Base-by-base conservation (phyloP, 2,113 vertebrate genomes). In the Paralichthys olivaceus region DNA sequence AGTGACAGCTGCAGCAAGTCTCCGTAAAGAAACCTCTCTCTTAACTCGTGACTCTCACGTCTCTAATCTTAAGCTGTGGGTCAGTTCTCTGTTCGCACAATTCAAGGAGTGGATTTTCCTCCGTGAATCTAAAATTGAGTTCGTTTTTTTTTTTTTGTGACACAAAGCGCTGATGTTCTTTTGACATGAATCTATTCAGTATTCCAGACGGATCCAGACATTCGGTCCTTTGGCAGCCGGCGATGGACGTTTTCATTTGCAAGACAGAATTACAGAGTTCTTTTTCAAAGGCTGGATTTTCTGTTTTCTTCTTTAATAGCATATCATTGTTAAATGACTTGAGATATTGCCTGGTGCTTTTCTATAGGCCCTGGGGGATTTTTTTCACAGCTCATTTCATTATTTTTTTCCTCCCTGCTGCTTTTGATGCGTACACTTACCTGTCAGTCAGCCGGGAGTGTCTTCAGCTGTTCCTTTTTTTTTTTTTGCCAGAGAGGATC, bases 291-390 rank as follows among this genome's bases (percentile, higher is more conserved):
- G 77, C 47, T 66, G 61, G 67, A 13, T 76, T 79, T 81, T 83
- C 84, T 71, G 79, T 84, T 84, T 81, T 68, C 69, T 43, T 49
- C 68, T 67, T 79, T 79, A 85, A 87, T 84, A 77, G 62, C 62
- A 32, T 84, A 83, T 88, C 69, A 85, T 84, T 82, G 70, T 88
- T 73, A 86, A 76, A 88, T 82, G 82, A 77, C 72, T 77, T 19
- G 68, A 79, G 79, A 79, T 84, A 45, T 70, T 51, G 78, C 73
- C 69, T 55, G 51, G 69, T 80, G 83, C 28, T 75, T 63, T 45
- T 72, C 74, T 51, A 17, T 40, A 43, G 75, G 54, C 74, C 74
- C 83, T 2, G 51, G 54, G 81, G 62, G 79, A 66, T 67, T 75
- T 49, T 47, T 72, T 69, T 79, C 37, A 15, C 4, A 22, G 49